Percentiles rank a stretch among this genome's conserved stretches.
Conservation (phyloP, 2,888 invertebrate genomes). For the Balanococcus diminutus region DNA sequence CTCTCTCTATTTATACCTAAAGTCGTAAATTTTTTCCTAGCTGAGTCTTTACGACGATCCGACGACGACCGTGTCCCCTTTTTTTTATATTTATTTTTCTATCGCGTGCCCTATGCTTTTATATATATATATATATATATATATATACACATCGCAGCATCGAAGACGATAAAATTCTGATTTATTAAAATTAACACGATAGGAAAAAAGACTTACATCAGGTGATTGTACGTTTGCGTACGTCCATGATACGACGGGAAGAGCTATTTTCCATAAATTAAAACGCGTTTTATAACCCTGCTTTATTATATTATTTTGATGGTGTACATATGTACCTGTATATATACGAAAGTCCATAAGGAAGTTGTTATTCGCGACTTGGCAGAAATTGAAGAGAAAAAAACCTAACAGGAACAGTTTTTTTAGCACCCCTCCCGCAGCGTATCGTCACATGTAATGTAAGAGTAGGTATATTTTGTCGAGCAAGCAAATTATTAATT, state of each 20-base stretch:
- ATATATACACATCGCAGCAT: too few species aligned
- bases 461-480: neutral
- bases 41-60: neutral
- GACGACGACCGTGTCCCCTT: neutral
- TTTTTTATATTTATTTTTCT: neutral
- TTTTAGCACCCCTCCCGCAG: neutral
- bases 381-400: neutral
- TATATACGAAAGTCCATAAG: neutral
- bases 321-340: neutral
- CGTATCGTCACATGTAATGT: neutral
- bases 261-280: slow-evolving; percentile 35
- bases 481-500: neutral
- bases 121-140: too few species aligned
- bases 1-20: neutral
- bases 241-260: neutral
- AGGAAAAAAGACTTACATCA: neutral
- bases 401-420: neutral
- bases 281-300: slow-evolving; percentile 24
- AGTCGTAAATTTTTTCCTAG: slow-evolving; percentile 2
- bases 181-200: slow-evolving; percentile 12
- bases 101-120: too few species aligned
- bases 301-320: neutral
- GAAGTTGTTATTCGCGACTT: neutral
- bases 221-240: slow-evolving; percentile 5
- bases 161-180: neutral